Percentiles rank a stretch among this genome's conserved stretches.
These are phyloP conservation scores for Lasioglossum lativentre DNA, from an alignment of 2,888 invertebrate genomes.

Conservation along the genomic window DNA sequence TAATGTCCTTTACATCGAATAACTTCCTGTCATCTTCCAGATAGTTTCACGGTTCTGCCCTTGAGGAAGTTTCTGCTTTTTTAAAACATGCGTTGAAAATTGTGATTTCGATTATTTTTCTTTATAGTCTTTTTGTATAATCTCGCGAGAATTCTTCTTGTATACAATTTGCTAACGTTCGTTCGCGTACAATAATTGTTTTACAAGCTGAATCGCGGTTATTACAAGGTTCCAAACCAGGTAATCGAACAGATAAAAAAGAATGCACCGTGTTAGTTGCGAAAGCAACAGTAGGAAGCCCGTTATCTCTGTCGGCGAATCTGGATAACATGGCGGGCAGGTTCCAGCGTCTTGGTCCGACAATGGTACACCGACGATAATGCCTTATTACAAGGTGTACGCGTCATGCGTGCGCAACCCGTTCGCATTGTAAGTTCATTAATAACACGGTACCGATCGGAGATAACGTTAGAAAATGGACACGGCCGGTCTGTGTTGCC, in stretches of 20 bases:
- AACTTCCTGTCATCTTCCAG: background rate
- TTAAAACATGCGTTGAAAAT: background rate
- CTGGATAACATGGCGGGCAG: slow-evolving; percentile 32
- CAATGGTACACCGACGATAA: slow-evolving; percentile 47
- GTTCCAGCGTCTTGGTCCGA: slow-evolving; percentile 17
- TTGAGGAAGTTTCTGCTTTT: background rate
- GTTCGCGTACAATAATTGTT: background rate
- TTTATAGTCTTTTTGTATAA: no score
- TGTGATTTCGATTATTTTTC: background rate
- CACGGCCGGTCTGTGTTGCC: background rate
- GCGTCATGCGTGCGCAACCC: slow-evolving; percentile 27
- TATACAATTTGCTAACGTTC: background rate
- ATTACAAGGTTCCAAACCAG: background rate
- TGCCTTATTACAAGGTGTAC: slow-evolving; percentile 48
- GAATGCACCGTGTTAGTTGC: slow-evolving; percentile 24
- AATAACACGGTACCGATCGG: slow-evolving; percentile 49
- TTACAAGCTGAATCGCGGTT: background rate
- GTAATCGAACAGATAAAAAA: slow-evolving; percentile 7
- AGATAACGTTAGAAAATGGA: slow-evolving; percentile 48
- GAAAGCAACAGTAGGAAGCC: slow-evolving; percentile 13
- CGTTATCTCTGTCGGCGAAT: slow-evolving; percentile 30
- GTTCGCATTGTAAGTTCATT: slow-evolving; percentile 54
- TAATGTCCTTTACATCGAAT: background rate
- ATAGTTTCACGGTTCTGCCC: background rate
- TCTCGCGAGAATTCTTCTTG: no score